Evolutionary conservation across 2,797 vertebrate genomes (phyloP).

Genomic region (Furcifer pardalis): DNA sequence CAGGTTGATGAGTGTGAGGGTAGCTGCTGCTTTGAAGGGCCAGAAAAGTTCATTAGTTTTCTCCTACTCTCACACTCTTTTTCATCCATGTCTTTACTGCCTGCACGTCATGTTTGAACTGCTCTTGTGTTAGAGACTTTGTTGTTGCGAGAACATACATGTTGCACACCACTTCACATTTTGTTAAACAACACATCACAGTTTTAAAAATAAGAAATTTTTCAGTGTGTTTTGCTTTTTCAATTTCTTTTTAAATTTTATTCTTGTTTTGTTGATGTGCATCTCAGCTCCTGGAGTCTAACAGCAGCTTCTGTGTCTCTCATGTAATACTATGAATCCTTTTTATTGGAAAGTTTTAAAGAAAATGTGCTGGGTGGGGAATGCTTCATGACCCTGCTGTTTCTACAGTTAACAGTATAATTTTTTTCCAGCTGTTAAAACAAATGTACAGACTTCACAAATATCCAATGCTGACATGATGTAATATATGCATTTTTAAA

Average conservation of each 20-base stretch:
- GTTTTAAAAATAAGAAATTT: not conserved
- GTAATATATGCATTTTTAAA: not conserved
- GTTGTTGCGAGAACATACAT: not conserved
- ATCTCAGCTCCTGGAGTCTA: slow-evolving; percentile 8
- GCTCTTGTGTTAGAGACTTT: not conserved
- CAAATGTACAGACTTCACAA: slow-evolving; percentile 1
- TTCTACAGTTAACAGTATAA: slow-evolving; percentile 10
- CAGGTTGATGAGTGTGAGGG: not conserved
- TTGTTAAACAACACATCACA: not conserved
- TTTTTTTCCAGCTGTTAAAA: slow-evolving; percentile 42
- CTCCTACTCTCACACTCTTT: not conserved
- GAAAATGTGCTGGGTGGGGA: not conserved
- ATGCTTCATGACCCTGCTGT: not conserved
- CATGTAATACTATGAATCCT: not conserved
- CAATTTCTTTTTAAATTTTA: not conserved
- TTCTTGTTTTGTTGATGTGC: not conserved
- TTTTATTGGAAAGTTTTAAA: slow-evolving; percentile 13
- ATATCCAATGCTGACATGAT: not conserved
- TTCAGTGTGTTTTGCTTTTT: not conserved
- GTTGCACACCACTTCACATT: not conserved
- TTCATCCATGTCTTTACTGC: not conserved
- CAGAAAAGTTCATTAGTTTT: not conserved
- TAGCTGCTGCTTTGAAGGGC: not conserved
- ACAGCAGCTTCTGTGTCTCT: not conserved
- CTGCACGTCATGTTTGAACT: slow-evolving; percentile 5